Percentiles rank a stretch among this genome's conserved stretches.
Conservation (phyloP, 2,888 invertebrate genomes). For the Notodromas monacha region DNA sequence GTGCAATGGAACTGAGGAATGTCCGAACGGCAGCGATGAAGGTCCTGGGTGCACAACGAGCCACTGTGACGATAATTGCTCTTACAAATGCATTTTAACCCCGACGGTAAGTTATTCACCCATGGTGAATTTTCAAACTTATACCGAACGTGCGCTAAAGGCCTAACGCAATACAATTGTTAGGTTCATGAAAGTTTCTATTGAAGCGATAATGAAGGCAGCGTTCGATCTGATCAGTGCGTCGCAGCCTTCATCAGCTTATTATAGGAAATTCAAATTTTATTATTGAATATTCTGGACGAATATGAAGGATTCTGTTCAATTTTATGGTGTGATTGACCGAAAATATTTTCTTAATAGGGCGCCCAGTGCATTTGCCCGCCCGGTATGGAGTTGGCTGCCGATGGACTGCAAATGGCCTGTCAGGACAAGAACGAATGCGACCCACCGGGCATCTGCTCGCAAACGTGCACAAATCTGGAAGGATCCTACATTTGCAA, state of each 20-base stretch:
- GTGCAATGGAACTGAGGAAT: constrained; percentile 56
- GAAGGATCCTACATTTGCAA: constrained; percentile 64
- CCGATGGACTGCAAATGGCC: constrained; percentile 24
- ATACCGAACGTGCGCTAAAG: too few species aligned
- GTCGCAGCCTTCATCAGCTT: too few species aligned
- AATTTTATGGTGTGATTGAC: too few species aligned
- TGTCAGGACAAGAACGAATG: constrained; percentile 65
- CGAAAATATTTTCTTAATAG: too few species aligned
- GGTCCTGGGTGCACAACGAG: constrained; percentile 48
- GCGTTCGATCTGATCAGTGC: too few species aligned
- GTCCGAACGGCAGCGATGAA: constrained; percentile 77
- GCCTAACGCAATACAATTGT: too few species aligned
- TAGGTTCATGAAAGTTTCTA: too few species aligned
- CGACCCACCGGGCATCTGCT: constrained; percentile 52
- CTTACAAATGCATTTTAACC: constrained; percentile 51
- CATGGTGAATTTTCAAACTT: too few species aligned
- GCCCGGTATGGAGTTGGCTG: constrained; percentile 38
- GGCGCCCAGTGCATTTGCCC: constrained; percentile 77
- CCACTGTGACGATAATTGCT: background rate
- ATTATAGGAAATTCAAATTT: too few species aligned
- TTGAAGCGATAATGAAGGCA: too few species aligned
- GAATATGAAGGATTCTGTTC: too few species aligned
- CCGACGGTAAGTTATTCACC: constrained; percentile 24
- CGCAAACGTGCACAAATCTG: constrained; percentile 58
- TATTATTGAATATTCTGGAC: too few species aligned